Percentiles rank a stretch among this genome's conserved stretches.
These are phyloP conservation scores for Oxystoma pomonae DNA, from an alignment of 2,888 invertebrate species.

Conservation along the genomic window DNA sequence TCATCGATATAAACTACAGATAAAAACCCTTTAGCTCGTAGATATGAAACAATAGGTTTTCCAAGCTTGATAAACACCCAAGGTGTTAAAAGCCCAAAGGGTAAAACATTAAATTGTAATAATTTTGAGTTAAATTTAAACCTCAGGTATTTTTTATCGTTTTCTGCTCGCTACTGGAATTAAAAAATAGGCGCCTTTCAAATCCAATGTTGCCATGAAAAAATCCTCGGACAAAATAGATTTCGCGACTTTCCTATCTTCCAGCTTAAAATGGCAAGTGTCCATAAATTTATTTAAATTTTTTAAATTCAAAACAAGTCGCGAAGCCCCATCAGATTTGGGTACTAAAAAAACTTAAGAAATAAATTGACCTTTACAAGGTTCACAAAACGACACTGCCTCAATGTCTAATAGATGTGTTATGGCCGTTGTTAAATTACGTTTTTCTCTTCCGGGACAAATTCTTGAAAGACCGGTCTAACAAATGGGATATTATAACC, in stretches of 20 bases:
- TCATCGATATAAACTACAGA: slow-evolving; percentile 24
- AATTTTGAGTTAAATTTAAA: slow-evolving; percentile 26
- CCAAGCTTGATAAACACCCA: slow-evolving; percentile 30
- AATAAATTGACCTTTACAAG: slow-evolving; percentile 15
- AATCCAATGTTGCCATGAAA: slow-evolving; percentile 17
- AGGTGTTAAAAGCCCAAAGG: slow-evolving; percentile 18
- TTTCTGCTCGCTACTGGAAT: slow-evolving; percentile 22
- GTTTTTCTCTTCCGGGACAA: neutral
- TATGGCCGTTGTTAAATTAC: neutral
- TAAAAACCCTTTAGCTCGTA: slow-evolving; percentile 16
- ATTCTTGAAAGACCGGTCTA: neutral
- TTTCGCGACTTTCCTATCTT: slow-evolving; percentile 24
- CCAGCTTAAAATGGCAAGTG: slow-evolving; percentile 30
- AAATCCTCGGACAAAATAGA: slow-evolving; percentile 20
- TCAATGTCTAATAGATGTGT: slow-evolving; percentile 9
- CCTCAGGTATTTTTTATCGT: slow-evolving; percentile 25
- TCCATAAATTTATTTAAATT: slow-evolving; percentile 23
- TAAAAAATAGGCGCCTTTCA: slow-evolving; percentile 23
- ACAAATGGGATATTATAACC: slow-evolving; percentile 6
- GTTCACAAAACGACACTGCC: slow-evolving; percentile 10
- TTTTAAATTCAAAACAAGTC: slow-evolving; percentile 17
- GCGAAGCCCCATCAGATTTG: slow-evolving; percentile 6
- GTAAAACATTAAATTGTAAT: slow-evolving; percentile 22
- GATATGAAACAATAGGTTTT: slow-evolving; percentile 21
- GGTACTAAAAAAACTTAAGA: slow-evolving; percentile 16